These are phyloP conservation scores for Leptinotarsa tumamoca DNA, from an alignment of 2,888 invertebrate species.

Conservation along the genomic window DNA sequence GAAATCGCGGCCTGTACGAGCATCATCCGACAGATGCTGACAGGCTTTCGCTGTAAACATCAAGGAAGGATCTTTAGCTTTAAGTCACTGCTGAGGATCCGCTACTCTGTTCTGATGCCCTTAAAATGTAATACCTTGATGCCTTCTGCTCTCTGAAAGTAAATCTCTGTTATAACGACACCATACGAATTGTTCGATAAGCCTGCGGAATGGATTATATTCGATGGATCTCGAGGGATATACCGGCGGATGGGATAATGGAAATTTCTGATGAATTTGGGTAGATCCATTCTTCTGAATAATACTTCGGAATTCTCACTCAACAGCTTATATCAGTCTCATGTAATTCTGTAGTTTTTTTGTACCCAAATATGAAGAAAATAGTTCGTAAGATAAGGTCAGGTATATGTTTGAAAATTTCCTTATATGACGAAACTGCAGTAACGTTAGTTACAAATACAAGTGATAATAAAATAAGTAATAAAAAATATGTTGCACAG, in stretches of 20 bases:
- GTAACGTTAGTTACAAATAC: too few relatives aligned
- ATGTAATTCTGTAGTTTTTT: background rate
- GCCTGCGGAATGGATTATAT: slow-evolving; percentile 27
- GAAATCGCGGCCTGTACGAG: slow-evolving; percentile 61
- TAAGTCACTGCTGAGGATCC: slow-evolving; percentile 43
- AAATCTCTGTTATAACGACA: slow-evolving; percentile 36
- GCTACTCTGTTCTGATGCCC: slow-evolving; percentile 39
- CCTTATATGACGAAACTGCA: too few relatives aligned
- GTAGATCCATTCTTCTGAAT: background rate
- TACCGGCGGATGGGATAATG: background rate
- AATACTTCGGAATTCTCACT: background rate
- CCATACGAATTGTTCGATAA: slow-evolving; percentile 27
- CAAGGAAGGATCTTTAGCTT: slow-evolving; percentile 50
- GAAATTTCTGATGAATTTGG: slow-evolving; percentile 7
- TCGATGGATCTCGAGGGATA: background rate
- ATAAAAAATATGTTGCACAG: too few relatives aligned
- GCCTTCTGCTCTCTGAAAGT: slow-evolving; percentile 34
- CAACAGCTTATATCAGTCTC: background rate
- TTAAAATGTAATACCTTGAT: slow-evolving; percentile 42
- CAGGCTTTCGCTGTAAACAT: slow-evolving; percentile 57
- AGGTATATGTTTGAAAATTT: too few relatives aligned
- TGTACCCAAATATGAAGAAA: too few relatives aligned
- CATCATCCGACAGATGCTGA: slow-evolving; percentile 61
- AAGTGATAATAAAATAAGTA: too few relatives aligned
- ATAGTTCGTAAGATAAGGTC: too few relatives aligned